Evolutionary conservation across 35 echinoderm and acorn worm genomes (phyloP), one percentile per base, ranked within the genome.

Genomic region (Eucidaris tribuloides): DNA sequence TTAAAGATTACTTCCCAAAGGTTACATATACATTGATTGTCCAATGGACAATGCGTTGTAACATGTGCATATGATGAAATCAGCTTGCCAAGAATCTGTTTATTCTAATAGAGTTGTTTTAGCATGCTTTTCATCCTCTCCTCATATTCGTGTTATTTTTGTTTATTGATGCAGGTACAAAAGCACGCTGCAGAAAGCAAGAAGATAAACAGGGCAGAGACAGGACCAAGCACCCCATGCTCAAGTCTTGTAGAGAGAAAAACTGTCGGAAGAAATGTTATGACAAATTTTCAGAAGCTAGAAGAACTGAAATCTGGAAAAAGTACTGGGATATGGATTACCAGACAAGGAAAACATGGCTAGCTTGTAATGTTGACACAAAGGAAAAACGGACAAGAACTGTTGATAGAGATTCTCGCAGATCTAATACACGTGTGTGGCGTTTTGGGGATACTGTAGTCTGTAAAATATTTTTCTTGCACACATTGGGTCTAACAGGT

Each of bases 381-480:
- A 61, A 17, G n/a, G 35, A 62, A 65, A 65, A 4, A 34, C 11
- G 13, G 25, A 81, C 14, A 65, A 22, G 30, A 37, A 62, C 19
- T n/a, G 36, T 29, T 65, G 20, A 22, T 28, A 61, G 28, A 20
- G 79, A 65, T 24, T 49, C 20, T 11, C 48, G 48, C 48, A 9
- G 48, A 9, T 11, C 48, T 52, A 27, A 19, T 20, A 65, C 79
- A 0, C 18, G 18, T n/a, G 13, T 61, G 2, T 81, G 79, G 79
- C 14, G 2, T 14, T 15, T 81, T 23, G 36, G 79, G 25, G 55
- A 25, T 30, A 22, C 18, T 65, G 54, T 28, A 15, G 79, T 81
- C 24, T 81, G 79, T 34, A 81, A 81, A 61, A 30, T 33, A 3
- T 81, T 81, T 81, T 81, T 81, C 46, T 61, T 81, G 45, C 45